Conservation (phyloP, 2,888 invertebrate genomes). For the Nomada fucata region DNA sequence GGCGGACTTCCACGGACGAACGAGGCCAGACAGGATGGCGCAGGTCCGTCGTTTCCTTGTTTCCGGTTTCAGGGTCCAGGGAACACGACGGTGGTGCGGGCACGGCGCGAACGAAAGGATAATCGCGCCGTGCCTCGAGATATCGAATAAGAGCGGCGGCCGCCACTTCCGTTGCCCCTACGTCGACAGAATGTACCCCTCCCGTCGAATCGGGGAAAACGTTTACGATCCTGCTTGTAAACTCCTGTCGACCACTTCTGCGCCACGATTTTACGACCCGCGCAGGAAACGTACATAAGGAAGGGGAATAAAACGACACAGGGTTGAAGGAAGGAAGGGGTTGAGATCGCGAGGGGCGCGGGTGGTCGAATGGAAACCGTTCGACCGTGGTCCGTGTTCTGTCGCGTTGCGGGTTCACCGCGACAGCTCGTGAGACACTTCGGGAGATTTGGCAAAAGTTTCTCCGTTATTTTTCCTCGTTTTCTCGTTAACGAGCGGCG, state of each 20-base stretch:
- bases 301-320: slow-evolving; percentile 34
- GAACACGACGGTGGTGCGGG: slow-evolving; percentile 7
- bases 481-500: no score
- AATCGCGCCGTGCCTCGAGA: slow-evolving; percentile 37
- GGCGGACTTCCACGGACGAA: slow-evolving; percentile 1
- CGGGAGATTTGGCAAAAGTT: no score
- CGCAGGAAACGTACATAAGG: slow-evolving; percentile 40
- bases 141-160: slow-evolving; percentile 45
- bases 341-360: not conserved
- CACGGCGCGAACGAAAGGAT: slow-evolving; percentile 45
- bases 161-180: slow-evolving; percentile 34
- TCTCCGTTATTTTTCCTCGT: no score
- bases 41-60: not conserved
- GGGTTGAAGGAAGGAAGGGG: not conserved
- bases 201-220: slow-evolving; percentile 51
- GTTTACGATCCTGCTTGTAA: slow-evolving; percentile 67
- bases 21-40: slow-evolving; percentile 12
- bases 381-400: not conserved
- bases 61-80: slow-evolving; percentile 28
- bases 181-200: slow-evolving; percentile 47
- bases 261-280: slow-evolving; percentile 60
- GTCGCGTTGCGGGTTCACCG: not conserved
- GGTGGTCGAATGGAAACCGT: not conserved
- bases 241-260: slow-evolving; percentile 64
- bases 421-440: no score